Evolutionary conservation across 2,113 vertebrate species (phyloP).

Genomic region (Fulmarus glacialis): DNA sequence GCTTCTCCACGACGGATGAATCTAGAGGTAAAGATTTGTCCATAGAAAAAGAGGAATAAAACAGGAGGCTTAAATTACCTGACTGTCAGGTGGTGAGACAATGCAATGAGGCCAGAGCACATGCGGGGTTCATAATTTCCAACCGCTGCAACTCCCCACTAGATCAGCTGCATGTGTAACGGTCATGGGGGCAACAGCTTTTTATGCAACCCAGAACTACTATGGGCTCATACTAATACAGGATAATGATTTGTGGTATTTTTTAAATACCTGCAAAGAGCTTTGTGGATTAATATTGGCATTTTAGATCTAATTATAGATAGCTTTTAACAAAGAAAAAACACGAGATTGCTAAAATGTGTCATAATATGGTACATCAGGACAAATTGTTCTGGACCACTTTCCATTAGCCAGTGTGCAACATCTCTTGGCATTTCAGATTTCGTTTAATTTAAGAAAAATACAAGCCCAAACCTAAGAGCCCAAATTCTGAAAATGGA

Average conservation of each 20-base stretch:
- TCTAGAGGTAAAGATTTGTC: not conserved
- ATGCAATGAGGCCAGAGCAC: not conserved
- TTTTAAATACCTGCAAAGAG: not conserved
- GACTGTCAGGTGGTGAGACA: not conserved
- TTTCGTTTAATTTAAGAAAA: not conserved
- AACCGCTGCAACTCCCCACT: not conserved
- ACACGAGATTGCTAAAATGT: fast-evolving
- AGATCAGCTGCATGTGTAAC: not conserved
- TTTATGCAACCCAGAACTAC: not conserved
- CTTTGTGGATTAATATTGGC: not conserved
- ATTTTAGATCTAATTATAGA: not conserved
- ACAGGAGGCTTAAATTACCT: not conserved
- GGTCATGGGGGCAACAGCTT: not conserved
- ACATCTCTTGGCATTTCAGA: not conserved
- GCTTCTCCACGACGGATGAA: not conserved
- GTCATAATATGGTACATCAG: not conserved
- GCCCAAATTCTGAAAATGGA: not conserved
- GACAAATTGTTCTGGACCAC: not conserved
- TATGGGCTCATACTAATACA: not conserved
- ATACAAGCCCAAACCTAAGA: not conserved
- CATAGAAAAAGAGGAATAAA: not conserved
- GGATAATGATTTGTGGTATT: not conserved
- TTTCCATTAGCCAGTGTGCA: not conserved
- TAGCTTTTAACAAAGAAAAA: not conserved
- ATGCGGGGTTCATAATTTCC: not conserved